Evolutionary conservation across 2,888 invertebrate species (phyloP), one percentile per base, ranked within the genome.

Genomic region (Synergus japonicus): DNA sequence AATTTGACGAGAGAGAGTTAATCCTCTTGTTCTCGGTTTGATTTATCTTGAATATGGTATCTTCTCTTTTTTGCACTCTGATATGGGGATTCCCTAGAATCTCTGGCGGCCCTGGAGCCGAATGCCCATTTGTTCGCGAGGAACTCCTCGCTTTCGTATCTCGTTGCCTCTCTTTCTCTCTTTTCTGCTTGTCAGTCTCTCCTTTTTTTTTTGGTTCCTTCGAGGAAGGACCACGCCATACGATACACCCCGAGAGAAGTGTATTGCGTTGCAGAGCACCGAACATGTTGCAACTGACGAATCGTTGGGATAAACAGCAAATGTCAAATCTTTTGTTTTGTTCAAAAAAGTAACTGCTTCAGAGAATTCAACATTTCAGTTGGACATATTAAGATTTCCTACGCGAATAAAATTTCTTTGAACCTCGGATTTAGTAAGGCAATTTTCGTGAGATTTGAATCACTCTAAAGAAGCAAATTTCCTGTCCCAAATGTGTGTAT

Each of bases 131-230:
- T 67, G 43, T 58, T 58, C 58, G 10, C 78, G 13, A 49, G 54
- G 54, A 54, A 54, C 69, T 67, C 67, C 37, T 58, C 67, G n/a
- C 78, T 63, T 44, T 69, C 29, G 60, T 58, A 54, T 54, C 78
- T 54, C 63, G 4, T 41, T 54, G 43, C 67, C 44, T 65, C 65
- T 77, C 77, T 77, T 65, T 37, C 37, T 77, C 65, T 65, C 65
- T 66, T 49, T 77, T 77, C 77, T n/a, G 54, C 73, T 73, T 73
- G 73, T 73, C 73, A 73, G 54, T 73, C 73, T 41, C 54, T 73
- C 73, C 37, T 69, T 69, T 69, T 67, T 67, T 10, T 15, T 29
- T 29, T 29, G 1, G 29, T 54, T 54, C 54, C 46, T 73, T 73
- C 73, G 54, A 73, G 37, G 37, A 54, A 54, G 54, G 54, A 73